These are phyloP conservation scores for Microctonus hyperodae DNA, from an alignment of 2,888 invertebrate species.

Conservation along the genomic window DNA sequence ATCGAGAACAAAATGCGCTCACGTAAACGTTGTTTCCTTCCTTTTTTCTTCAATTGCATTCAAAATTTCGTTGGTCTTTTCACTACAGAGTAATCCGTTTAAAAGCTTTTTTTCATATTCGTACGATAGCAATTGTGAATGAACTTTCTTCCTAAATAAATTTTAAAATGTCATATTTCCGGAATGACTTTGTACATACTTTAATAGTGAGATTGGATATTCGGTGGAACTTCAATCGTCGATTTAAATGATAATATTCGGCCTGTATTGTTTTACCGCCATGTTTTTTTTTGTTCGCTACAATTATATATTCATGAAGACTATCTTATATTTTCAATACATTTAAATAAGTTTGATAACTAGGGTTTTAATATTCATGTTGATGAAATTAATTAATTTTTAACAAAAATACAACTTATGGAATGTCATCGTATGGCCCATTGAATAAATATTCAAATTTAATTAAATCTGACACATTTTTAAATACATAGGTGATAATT, in stretches of 20 bases:
- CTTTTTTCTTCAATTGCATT: background rate
- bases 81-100: background rate
- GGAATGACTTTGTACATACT: constrained; percentile 24
- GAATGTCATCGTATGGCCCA: background rate
- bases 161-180: constrained; percentile 12
- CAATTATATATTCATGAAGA: constrained; percentile 3
- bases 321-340: constrained; percentile 18
- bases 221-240: background rate
- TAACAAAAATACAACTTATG: background rate
- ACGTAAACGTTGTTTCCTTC: background rate
- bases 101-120: background rate
- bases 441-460: background rate
- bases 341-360: constrained; percentile 4
- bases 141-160: constrained; percentile 3
- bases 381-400: background rate
- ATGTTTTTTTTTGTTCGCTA: background rate
- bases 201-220: constrained; percentile 5
- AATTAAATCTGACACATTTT: background rate
- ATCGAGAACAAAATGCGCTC: constrained; percentile 1
- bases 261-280: background rate
- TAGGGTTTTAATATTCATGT: background rate
- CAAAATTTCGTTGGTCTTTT: background rate
- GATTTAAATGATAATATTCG: background rate
- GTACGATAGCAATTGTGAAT: background rate
- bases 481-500: background rate